A percentile compares a stretch with the other conserved stretches of the same genome.
Conservation (phyloP, 2,113 vertebrate genomes). For the Ictidomys tridecemlineatus region DNA sequence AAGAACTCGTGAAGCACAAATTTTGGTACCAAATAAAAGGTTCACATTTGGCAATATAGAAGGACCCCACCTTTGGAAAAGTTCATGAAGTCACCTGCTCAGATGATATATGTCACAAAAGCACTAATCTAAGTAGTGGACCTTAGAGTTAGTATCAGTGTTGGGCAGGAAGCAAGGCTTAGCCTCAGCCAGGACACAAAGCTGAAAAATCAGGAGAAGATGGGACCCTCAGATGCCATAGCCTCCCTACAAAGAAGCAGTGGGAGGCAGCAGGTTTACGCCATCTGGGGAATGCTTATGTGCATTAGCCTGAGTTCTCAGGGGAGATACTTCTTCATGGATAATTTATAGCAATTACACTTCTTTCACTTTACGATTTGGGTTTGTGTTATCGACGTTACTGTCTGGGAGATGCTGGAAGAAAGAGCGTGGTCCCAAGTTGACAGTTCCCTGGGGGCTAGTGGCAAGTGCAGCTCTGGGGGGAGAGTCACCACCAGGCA, state of each 20-base stretch:
- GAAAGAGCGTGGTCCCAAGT: background rate
- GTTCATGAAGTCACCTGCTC: background rate
- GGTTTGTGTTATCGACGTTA: background rate
- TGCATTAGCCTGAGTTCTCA: background rate
- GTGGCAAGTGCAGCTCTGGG: fast-evolving
- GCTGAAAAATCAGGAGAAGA: background rate
- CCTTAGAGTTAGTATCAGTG: background rate
- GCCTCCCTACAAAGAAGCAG: background rate
- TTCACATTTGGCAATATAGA: background rate
- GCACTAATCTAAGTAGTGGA: background rate
- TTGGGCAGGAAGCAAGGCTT: background rate
- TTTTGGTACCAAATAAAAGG: background rate
- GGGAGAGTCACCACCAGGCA: fast-evolving
- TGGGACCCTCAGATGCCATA: fast-evolving
- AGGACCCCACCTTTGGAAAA: background rate
- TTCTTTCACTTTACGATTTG: background rate
- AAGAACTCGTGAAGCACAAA: background rate
- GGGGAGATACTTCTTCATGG: background rate
- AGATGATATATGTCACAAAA: background rate
- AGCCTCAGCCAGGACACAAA: background rate
- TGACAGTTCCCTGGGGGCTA: background rate
- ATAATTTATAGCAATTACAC: background rate
- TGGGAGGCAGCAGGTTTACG: background rate
- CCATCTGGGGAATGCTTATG: background rate
- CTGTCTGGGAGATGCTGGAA: background rate